Conservation (phyloP, 1,140 invertebrate genomes). For the Panagrolaimus sp. region DNA sequence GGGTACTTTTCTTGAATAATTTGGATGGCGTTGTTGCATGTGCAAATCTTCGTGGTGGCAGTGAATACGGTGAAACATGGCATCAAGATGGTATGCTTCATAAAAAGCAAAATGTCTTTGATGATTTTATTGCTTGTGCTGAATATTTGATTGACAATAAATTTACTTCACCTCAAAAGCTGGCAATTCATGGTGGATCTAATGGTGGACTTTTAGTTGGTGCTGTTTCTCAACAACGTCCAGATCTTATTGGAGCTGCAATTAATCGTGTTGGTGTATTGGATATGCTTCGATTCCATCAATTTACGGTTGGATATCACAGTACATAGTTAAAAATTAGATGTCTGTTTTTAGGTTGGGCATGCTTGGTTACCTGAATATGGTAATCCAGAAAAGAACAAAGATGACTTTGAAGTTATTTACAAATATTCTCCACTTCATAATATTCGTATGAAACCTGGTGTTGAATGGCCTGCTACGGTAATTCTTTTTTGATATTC, state of each 20-base stretch:
- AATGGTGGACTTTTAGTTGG: constrained; percentile 91
- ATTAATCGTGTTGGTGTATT: constrained; percentile 87
- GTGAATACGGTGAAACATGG: constrained; percentile 95
- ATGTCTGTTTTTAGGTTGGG: too few species aligned
- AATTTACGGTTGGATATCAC: constrained; percentile 99
- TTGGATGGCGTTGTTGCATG: constrained; percentile 80
- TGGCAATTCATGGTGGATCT: constrained; percentile 85
- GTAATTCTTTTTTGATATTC: too few species aligned
- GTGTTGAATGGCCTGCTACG: constrained; percentile 76
- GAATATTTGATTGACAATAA: constrained; percentile 77
- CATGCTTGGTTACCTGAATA: constrained; percentile 93
- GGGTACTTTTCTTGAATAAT: constrained; percentile 81
- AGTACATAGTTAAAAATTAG: too few species aligned
- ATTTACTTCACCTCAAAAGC: constrained; percentile 71
- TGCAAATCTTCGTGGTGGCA: constrained; percentile 89
- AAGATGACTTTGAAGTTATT: constrained; percentile 79
- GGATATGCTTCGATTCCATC: constrained; percentile 94
- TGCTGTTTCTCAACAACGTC: constrained; percentile 81
- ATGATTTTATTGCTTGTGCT: constrained; percentile 88
- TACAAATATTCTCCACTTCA: constrained; percentile 87
- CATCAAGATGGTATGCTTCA: constrained; percentile 81
- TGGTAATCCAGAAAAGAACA: constrained; percentile 80
- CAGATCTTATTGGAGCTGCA: constrained; percentile 83
- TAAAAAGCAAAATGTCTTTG: constrained; percentile 95
- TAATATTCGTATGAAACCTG: constrained; percentile 68